Evolutionary conservation across 1,140 invertebrate genomes (phyloP).

Genomic region (Kradibia gibbosae): DNA sequence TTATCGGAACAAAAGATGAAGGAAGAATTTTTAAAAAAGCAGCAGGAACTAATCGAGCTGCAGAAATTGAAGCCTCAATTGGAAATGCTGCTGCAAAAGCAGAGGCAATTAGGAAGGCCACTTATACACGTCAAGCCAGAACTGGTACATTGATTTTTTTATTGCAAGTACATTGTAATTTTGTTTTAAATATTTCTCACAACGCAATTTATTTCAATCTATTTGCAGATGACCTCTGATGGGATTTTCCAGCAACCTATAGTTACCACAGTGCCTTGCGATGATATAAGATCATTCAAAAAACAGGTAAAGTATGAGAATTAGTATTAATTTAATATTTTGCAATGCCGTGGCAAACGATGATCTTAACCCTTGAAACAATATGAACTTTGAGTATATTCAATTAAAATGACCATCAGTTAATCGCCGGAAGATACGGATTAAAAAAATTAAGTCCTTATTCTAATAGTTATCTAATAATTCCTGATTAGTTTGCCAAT

Average conservation of each 20-base stretch:
- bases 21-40: constrained; percentile 83
- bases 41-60: constrained; percentile 87
- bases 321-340: too few species aligned
- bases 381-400: too few species aligned
- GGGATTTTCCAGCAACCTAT: constrained; percentile 24
- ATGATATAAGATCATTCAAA: constrained; percentile 11
- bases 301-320: constrained; percentile 36
- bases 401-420: too few species aligned
- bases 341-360: too few species aligned
- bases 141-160: constrained; percentile 26
- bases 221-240: constrained; percentile 32
- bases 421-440: too few species aligned
- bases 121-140: constrained; percentile 43
- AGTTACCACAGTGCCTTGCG: constrained; percentile 38
- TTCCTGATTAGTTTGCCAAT: too few species aligned
- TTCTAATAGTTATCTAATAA: too few species aligned
- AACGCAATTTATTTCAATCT: background rate
- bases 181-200: background rate
- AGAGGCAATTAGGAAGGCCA: constrained; percentile 68
- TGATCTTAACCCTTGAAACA: too few species aligned
- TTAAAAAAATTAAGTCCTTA: too few species aligned
- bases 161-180: background rate
- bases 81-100: constrained; percentile 84
- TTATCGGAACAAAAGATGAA: constrained; percentile 75
- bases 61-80: constrained; percentile 89